phyloP scores from a whole-genome alignment of 2,888 invertebrate species.

The Lasioglossum pauxillum region DNA sequence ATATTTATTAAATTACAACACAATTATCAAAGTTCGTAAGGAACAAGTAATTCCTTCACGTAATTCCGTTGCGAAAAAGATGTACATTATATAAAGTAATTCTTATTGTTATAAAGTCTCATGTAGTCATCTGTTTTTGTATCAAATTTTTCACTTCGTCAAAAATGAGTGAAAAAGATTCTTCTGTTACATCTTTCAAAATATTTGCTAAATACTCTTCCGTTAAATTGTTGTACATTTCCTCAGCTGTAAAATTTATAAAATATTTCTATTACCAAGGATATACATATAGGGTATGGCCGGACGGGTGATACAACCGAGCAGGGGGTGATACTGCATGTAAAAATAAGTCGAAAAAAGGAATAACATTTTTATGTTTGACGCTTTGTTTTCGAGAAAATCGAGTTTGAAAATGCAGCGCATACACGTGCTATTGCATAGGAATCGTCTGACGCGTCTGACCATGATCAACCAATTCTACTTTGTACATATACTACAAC shows the following conservation, averaged over 20 bases:
- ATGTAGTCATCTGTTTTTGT: not conserved
- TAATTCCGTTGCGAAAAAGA: not conserved
- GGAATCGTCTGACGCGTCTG: too few relatives aligned
- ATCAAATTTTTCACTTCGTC: constrained; percentile 61
- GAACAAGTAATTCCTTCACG: not conserved
- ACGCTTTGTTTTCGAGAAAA: too few relatives aligned
- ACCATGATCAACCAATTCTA: too few relatives aligned
- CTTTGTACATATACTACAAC: too few relatives aligned
- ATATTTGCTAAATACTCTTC: constrained; percentile 70
- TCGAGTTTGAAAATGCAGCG: too few relatives aligned
- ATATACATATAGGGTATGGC: too few relatives aligned
- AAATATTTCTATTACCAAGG: not conserved
- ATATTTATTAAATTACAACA: not conserved
- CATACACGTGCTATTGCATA: too few relatives aligned
- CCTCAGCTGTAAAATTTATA: constrained; percentile 70
- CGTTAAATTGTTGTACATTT: constrained; percentile 70
- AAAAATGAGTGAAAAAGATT: constrained; percentile 65
- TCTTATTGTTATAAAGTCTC: not conserved
- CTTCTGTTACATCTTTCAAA: constrained; percentile 67
- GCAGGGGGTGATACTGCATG: too few relatives aligned
- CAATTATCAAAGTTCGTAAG: not conserved
- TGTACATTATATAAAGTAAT: not conserved
- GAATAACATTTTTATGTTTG: too few relatives aligned
- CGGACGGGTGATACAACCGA: too few relatives aligned
- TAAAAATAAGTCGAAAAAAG: too few relatives aligned